A percentile compares a stretch with the other conserved stretches of the same genome.
phyloP scores from a whole-genome alignment of 1,140 invertebrate genomes.

The Platyura marginata region DNA sequence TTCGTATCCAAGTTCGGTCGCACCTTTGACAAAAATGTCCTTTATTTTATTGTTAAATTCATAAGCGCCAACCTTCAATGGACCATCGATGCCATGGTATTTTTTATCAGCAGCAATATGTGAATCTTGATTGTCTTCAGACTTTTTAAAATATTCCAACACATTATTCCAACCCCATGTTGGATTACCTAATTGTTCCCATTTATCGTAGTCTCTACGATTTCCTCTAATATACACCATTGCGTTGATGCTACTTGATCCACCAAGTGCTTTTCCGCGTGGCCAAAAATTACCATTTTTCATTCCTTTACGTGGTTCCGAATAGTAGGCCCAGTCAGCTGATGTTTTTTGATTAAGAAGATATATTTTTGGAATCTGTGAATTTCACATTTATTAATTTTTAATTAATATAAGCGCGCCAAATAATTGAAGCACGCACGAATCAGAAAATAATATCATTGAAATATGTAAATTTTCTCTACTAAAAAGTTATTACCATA shows the following conservation, averaged over 20 bases:
- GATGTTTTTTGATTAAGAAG: too few species aligned
- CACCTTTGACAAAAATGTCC: conserved; percentile 23
- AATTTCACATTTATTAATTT: too few species aligned
- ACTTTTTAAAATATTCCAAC: conserved; percentile 51
- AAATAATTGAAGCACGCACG: too few species aligned
- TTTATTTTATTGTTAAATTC: conserved; percentile 9
- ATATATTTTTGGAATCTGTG: too few species aligned
- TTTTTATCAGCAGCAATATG: conserved; percentile 20
- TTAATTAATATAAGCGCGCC: too few species aligned
- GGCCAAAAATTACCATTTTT: conserved; percentile 34
- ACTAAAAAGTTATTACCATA: too few species aligned
- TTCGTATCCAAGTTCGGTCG: conserved; percentile 24
- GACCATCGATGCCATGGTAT: neutral
- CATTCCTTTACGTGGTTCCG: too few species aligned
- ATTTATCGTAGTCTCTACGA: conserved; percentile 36
- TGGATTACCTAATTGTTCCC: conserved; percentile 38
- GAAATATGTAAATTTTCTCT: too few species aligned
- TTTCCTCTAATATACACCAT: conserved; percentile 63
- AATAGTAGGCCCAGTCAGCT: too few species aligned
- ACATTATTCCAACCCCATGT: conserved; percentile 50
- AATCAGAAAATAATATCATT: too few species aligned
- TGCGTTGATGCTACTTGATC: conserved; percentile 48
- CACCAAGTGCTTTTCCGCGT: conserved; percentile 43
- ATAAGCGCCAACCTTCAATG: neutral
- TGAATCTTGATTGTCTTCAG: conserved; percentile 35